Evolutionary conservation across 2,797 vertebrate genomes (phyloP).

Genomic region (Nyctalus aviator): DNA sequence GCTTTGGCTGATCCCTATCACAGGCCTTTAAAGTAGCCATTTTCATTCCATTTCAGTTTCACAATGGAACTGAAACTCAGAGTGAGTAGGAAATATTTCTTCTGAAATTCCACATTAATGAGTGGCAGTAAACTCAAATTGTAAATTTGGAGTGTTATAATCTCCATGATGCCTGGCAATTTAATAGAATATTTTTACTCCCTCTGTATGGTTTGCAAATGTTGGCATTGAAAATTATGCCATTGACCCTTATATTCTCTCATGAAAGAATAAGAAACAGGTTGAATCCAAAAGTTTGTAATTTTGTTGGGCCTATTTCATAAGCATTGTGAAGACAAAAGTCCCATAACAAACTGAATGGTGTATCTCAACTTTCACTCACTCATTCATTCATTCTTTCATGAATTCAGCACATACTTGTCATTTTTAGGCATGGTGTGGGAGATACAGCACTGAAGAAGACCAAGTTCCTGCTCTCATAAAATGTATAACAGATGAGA

Average conservation of each 20-base stretch:
- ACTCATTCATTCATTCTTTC: neutral
- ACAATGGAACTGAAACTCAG: neutral
- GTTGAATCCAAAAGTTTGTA: neutral
- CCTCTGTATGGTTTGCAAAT: neutral
- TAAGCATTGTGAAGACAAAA: neutral
- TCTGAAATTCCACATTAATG: neutral
- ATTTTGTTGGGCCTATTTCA: neutral
- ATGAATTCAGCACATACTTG: neutral
- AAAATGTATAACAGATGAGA: neutral
- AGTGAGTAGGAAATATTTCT: neutral
- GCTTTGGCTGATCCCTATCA: neutral
- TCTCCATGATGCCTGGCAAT: neutral
- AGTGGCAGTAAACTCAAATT: neutral
- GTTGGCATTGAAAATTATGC: neutral
- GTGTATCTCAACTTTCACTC: neutral
- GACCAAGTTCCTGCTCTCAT: conserved; percentile 1
- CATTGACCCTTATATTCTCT: neutral
- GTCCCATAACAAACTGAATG: neutral
- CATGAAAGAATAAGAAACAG: neutral
- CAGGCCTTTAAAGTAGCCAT: neutral
- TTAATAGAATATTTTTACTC: neutral
- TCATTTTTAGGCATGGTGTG: neutral
- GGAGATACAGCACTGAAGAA: neutral
- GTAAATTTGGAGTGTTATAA: neutral
- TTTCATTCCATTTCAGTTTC: neutral